Evolutionary conservation across 2,797 vertebrate genomes (phyloP), one percentile per base, ranked within the genome.

Genomic region (Echeneis naucrates): DNA sequence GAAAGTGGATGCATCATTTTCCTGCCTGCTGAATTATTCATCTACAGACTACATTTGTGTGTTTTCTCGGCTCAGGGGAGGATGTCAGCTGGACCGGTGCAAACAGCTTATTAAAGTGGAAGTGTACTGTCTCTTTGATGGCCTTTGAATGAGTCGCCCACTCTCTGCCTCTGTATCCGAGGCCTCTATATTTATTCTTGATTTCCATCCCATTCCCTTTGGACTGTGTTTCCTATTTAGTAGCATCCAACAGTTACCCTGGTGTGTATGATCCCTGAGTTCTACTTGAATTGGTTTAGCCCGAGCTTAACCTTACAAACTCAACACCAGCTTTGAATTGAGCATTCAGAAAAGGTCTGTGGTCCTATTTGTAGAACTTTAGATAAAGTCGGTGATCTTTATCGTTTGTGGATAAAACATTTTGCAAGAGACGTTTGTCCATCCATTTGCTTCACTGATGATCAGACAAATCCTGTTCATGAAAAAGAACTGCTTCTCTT

Each of bases 71-170:
- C 75, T 82, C 57, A 55, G 72, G 61, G 60, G 77, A 84, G 64
- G 62, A 75, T 54, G 72, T 82, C 80, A 84, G 67, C 75, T 38
- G 48, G 82, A 89, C 78, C 45, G n/a, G 45, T 76, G 85, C 72
- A 83, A 88, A 88, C 77, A 78, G 82, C 86, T 92, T 82, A 83
- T 92, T 84, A 84, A 76, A 80, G 67, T 21, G 16, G 72, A 77
- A 86, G 81, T 70, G 69, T 77, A 44, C 52, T 48, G 67, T 80
- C 71, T 77, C 76, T 90, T 88, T 91, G 84, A 90, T 82, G 72
- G 70, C 58, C 55, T 86, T 76, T 74, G 81, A 84, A 80, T 91
- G 88, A 87, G 75, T 88, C 84, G 78, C 67, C 71, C 68, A 59
- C 51, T 40, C 64, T 67, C 57, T 27, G 23, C 56, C 52, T 71